phyloP scores from a whole-genome alignment of 1,140 invertebrate species.

The Neuroterus valhalla region DNA sequence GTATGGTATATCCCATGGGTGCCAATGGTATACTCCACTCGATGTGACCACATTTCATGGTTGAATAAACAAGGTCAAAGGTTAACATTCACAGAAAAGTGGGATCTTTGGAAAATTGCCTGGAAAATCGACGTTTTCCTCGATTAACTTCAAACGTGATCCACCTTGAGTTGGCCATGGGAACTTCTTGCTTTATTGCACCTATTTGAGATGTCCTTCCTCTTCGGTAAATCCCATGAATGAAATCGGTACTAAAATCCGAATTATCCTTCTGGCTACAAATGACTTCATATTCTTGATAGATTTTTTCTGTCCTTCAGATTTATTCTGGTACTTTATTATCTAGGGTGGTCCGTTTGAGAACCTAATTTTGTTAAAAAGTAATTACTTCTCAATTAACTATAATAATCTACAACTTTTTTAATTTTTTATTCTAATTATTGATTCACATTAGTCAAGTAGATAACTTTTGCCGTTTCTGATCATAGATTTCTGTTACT shows the following conservation, averaged over 20 bases:
- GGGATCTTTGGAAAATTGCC: neutral
- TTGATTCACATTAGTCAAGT: too few species aligned
- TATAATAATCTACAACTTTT: too few species aligned
- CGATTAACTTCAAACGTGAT: conserved; percentile 16
- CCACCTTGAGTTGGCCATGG: neutral
- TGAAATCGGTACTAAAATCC: conserved; percentile 35
- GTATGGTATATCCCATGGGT: too few species aligned
- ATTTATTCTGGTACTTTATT: too few species aligned
- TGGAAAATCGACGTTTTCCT: conserved; percentile 15
- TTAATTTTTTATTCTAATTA: too few species aligned
- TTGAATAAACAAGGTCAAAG: neutral
- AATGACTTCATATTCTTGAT: neutral
- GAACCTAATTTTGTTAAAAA: too few species aligned
- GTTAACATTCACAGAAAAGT: neutral
- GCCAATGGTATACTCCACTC: too few species aligned
- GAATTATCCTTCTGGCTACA: neutral
- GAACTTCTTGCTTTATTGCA: neutral
- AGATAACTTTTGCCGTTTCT: too few species aligned
- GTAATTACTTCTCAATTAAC: too few species aligned
- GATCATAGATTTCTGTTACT: too few species aligned
- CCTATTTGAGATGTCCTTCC: conserved; percentile 36
- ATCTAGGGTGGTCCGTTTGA: too few species aligned
- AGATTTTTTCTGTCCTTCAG: neutral
- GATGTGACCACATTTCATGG: conserved; percentile 6
- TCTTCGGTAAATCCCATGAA: conserved; percentile 31